Evolutionary conservation across 2,888 invertebrate genomes (phyloP).

Genomic region (Morinoia aosen): DNA sequence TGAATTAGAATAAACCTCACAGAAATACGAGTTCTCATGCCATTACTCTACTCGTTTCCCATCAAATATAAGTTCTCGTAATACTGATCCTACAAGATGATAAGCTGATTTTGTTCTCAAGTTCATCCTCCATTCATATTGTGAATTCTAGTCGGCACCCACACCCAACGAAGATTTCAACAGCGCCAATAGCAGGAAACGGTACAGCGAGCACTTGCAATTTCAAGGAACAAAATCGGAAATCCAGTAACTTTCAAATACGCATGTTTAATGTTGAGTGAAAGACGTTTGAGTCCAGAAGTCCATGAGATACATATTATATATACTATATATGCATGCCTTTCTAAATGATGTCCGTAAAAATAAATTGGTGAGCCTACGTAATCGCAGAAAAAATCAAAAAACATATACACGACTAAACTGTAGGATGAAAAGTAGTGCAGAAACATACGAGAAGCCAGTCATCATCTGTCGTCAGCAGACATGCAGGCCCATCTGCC

Average conservation of each 20-base stretch:
- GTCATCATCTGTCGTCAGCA: conserved; percentile 31
- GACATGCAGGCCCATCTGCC: conserved; percentile 65
- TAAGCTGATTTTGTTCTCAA: background rate
- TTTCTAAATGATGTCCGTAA: background rate
- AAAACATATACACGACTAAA: too few relatives aligned
- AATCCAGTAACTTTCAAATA: background rate
- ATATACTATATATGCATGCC: background rate
- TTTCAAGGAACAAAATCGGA: background rate
- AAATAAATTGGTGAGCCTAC: background rate
- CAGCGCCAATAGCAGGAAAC: background rate
- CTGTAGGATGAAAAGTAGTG: background rate
- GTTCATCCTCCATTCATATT: background rate
- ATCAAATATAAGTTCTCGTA: too few relatives aligned
- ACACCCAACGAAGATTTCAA: background rate
- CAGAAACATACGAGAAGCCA: background rate
- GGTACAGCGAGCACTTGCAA: background rate
- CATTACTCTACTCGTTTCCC: too few relatives aligned
- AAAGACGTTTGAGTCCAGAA: background rate
- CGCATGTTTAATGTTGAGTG: background rate
- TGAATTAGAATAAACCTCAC: background rate
- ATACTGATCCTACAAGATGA: background rate
- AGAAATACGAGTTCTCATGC: too few relatives aligned
- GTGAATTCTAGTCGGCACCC: background rate
- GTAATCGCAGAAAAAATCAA: too few relatives aligned
- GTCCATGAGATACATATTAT: background rate